A percentile compares a stretch with the other conserved stretches of the same genome.
Evolutionary conservation across 2,113 vertebrate genomes (phyloP).

Genomic region (Toxotes jaculatrix): DNA sequence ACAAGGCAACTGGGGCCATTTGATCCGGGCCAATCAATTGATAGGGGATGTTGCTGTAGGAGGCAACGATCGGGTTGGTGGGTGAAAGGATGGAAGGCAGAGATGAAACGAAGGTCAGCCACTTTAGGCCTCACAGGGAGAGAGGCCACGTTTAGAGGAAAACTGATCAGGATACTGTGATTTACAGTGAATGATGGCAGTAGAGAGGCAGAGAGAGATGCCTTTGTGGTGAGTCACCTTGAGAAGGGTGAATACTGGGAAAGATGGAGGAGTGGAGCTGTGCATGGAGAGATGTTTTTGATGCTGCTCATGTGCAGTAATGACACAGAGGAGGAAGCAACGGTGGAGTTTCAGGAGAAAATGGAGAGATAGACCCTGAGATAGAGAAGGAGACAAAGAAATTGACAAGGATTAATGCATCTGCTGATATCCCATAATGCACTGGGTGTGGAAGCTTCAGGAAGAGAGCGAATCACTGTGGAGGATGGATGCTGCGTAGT

Average conservation of each 20-base stretch:
- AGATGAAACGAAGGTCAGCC: conserved; percentile 50
- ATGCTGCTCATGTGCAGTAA: conserved; percentile 9
- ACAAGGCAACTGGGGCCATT: conserved; percentile 49
- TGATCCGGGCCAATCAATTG: conserved; percentile 53
- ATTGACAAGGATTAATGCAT: conserved; percentile 10
- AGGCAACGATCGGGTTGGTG: conserved; percentile 8
- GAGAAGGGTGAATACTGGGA: conserved; percentile 48
- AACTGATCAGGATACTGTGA: neutral
- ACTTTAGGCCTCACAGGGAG: neutral
- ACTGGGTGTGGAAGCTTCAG: conserved; percentile 40
- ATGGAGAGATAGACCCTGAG: conserved; percentile 3
- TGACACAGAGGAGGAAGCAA: neutral
- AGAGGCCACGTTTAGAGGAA: neutral
- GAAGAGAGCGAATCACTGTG: conserved; percentile 30
- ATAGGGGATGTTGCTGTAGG: neutral
- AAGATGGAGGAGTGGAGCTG: conserved; percentile 43
- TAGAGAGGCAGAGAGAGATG: neutral
- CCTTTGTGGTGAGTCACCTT: conserved; percentile 72
- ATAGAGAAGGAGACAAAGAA: neutral
- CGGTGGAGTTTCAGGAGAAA: neutral
- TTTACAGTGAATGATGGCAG: neutral
- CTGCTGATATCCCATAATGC: conserved; percentile 53
- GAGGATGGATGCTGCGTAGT: conserved; percentile 26
- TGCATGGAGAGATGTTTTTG: conserved; percentile 22
- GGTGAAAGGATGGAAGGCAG: conserved; percentile 13